Evolutionary conservation across 2,888 invertebrate genomes (phyloP), one percentile per base, ranked within the genome.

Genomic region (Geotrupes spiniger): DNA sequence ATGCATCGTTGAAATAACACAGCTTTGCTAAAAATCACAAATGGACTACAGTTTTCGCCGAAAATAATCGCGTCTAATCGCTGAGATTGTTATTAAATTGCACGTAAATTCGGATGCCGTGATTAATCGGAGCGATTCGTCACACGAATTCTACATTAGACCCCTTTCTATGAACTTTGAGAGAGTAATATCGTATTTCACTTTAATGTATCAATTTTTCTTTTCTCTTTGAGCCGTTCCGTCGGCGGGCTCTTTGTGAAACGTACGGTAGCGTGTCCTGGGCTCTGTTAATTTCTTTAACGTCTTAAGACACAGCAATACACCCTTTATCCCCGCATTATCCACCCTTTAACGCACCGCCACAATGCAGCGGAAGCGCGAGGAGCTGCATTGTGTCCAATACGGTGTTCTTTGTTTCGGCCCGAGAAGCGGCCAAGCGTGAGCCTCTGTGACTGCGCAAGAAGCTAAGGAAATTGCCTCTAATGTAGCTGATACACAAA

Each of bases 271-370:
- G 51, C 51, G 47, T 53, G 53, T 56, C 59, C 59, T 51, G 54
- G 56, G 36, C 33, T 42, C 53, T 56, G 61, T 60, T 62, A 62
- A 62, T 62, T 62, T 60, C 62, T 62, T 62, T 57, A 57, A 55
- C 57, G 53, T 54, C 57, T 57, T 53, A 57, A 60, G 59, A 59
- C 59, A 47, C 47, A 41, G 52, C 57, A 51, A 51, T 51, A 51
- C 52, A 58, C 61, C 62, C 65, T 66, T 66, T 64, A 64, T 63
- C 62, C 65, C 59, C 64, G 64, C 68, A 71, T 71, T 71, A 72
- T 70, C 70, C 72, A 72, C 72, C 72, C 71, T 72, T 72, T 70
- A 73, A 72, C 71, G 71, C 41, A 71, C 71, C 64, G 65, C 68
- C 65, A 72, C 72, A 73, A 72, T 72, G 72, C 71, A 69, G 62